These are phyloP conservation scores for Diglossa cyanea DNA, from an alignment of 2,797 vertebrate genomes.

Conservation along the genomic window DNA sequence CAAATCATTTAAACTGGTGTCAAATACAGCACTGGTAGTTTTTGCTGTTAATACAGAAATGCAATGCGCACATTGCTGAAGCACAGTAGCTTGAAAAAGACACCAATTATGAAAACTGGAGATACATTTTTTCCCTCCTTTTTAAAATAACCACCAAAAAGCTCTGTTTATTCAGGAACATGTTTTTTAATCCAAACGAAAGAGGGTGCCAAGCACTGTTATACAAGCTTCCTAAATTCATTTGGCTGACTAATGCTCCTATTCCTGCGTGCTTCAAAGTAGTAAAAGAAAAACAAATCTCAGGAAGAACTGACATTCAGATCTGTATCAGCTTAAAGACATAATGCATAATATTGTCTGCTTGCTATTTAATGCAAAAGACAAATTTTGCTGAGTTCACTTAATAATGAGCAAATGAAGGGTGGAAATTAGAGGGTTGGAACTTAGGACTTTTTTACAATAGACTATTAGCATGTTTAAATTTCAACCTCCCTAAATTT, in stretches of 20 bases:
- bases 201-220: slow-evolving; percentile 36
- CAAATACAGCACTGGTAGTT: not conserved
- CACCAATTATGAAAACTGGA: not conserved
- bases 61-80: not conserved
- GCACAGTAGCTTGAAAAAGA: not conserved
- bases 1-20: not conserved
- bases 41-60: not conserved
- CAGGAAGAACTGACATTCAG: slow-evolving; percentile 22
- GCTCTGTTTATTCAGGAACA: not conserved
- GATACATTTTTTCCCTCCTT: not conserved
- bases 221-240: slow-evolving; percentile 60
- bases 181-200: not conserved
- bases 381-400: slow-evolving; percentile 24
- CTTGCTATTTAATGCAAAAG: slow-evolving; percentile 28
- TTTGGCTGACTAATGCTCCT: slow-evolving; percentile 51
- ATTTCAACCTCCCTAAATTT: not conserved
- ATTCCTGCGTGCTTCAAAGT: slow-evolving; percentile 28
- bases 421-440: slow-evolving; percentile 21
- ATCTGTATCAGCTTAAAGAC: slow-evolving; percentile 29
- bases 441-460: not conserved
- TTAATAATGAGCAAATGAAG: not conserved
- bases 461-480: not conserved
- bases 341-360: not conserved
- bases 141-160: slow-evolving; percentile 28
- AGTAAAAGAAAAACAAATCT: slow-evolving; percentile 37